Conservation (phyloP, 2,113 vertebrate genomes). For the Pachycephala philippinensis region DNA sequence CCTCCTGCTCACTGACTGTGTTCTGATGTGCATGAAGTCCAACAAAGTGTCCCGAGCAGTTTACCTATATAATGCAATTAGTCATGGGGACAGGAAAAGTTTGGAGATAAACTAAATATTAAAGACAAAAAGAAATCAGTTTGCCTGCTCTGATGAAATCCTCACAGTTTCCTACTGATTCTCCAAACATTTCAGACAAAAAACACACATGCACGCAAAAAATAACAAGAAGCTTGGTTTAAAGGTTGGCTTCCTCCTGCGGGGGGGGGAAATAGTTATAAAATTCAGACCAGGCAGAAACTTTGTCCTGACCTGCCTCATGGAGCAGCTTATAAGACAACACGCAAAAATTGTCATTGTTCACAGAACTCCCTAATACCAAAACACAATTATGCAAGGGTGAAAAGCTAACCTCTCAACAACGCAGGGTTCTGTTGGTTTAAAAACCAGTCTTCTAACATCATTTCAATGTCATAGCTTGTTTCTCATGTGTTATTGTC, state of each 20-base stretch:
- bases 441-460: background rate
- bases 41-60: background rate
- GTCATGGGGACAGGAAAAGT: background rate
- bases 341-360: background rate
- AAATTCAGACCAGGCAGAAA: conserved; percentile 1
- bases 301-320: conserved; percentile 39
- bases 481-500: background rate
- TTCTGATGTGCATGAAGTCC: background rate
- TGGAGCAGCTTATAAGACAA: background rate
- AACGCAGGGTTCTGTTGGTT: background rate
- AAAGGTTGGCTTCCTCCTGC: background rate
- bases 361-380: background rate
- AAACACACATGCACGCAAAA: background rate
- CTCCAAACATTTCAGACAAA: background rate
- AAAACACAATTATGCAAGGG: background rate
- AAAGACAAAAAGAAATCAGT: background rate
- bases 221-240: background rate
- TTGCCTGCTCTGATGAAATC: background rate
- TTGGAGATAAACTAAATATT: background rate
- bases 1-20: background rate
- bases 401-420: conserved; percentile 12
- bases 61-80: background rate
- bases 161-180: background rate
- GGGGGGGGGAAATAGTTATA: background rate
- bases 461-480: background rate